These are phyloP conservation scores for Morpho achilles DNA, from an alignment of 2,888 invertebrate species.

Conservation along the genomic window DNA sequence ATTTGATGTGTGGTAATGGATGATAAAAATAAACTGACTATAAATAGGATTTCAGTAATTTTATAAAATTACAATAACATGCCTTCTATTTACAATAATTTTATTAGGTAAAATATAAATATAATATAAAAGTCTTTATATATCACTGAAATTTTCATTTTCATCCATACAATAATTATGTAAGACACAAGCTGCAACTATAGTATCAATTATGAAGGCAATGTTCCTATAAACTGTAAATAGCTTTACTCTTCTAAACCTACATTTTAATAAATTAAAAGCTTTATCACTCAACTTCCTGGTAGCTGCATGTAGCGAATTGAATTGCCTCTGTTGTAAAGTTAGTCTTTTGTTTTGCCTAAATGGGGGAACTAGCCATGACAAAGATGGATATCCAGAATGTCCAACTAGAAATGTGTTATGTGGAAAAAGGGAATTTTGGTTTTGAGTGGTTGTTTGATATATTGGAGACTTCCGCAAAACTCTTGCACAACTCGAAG, in stretches of 20 bases:
- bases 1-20: too few relatives aligned
- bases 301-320: slow-evolving; percentile 44
- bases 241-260: slow-evolving; percentile 49
- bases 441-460: slow-evolving; percentile 44
- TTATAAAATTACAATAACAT: too few relatives aligned
- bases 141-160: slow-evolving; percentile 40
- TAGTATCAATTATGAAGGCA: slow-evolving; percentile 52
- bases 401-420: slow-evolving; percentile 53
- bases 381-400: slow-evolving; percentile 51
- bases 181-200: slow-evolving; percentile 57
- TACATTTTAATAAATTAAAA: slow-evolving; percentile 45
- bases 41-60: too few relatives aligned
- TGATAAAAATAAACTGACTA: too few relatives aligned
- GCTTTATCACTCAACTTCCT: slow-evolving; percentile 53
- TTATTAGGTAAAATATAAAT: too few relatives aligned
- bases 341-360: slow-evolving; percentile 54
- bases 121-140: too few relatives aligned
- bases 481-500: slow-evolving; percentile 47
- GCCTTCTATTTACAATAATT: too few relatives aligned
- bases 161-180: slow-evolving; percentile 57
- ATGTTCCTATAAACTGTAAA: slow-evolving; percentile 56
- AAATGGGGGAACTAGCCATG: slow-evolving; percentile 56
- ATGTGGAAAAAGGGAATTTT: slow-evolving; percentile 46
- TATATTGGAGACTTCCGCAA: slow-evolving; percentile 52
- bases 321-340: slow-evolving; percentile 50